phyloP scores from a whole-genome alignment of 2,888 invertebrate species.

The Parnassius smintheus region DNA sequence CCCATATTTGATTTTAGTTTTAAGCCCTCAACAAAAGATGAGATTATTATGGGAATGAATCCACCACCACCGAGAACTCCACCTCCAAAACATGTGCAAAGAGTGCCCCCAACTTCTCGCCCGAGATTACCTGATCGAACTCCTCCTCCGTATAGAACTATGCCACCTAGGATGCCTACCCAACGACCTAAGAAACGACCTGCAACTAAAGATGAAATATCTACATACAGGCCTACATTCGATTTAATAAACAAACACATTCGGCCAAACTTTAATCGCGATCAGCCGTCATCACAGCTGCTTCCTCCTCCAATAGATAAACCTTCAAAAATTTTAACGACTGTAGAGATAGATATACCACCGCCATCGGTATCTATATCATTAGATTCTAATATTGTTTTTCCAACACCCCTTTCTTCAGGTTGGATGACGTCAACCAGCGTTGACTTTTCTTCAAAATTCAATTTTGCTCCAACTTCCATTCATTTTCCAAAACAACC shows the following conservation, averaged over 20 bases:
- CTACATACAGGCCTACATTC: slow-evolving; percentile 69
- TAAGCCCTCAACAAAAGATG: slow-evolving; percentile 68
- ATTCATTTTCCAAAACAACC: slow-evolving; percentile 53
- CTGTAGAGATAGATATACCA: slow-evolving; percentile 44
- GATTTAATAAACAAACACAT: slow-evolving; percentile 64
- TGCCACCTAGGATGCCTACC: slow-evolving; percentile 54
- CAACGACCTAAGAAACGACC: slow-evolving; percentile 62
- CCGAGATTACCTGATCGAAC: slow-evolving; percentile 58
- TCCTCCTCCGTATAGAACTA: slow-evolving; percentile 58
- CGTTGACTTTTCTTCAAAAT: slow-evolving; percentile 66
- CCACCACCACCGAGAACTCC: slow-evolving; percentile 72
- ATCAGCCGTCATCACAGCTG: slow-evolving; percentile 66
- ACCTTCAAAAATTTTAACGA: slow-evolving; percentile 44
- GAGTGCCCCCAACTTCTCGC: slow-evolving; percentile 53
- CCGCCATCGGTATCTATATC: slow-evolving; percentile 40
- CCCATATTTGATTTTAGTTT: slow-evolving; percentile 68
- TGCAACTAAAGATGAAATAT: slow-evolving; percentile 59
- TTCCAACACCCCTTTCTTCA: slow-evolving; percentile 69
- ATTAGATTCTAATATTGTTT: slow-evolving; percentile 53
- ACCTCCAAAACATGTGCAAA: slow-evolving; percentile 50
- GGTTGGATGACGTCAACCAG: slow-evolving; percentile 73
- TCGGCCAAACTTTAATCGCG: slow-evolving; percentile 57
- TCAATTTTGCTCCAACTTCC: slow-evolving; percentile 63
- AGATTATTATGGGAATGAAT: slow-evolving; percentile 80
- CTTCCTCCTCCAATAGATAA: slow-evolving; percentile 63